Conservation (phyloP, 2,888 invertebrate species). For the Eupithecia vulgata region DNA sequence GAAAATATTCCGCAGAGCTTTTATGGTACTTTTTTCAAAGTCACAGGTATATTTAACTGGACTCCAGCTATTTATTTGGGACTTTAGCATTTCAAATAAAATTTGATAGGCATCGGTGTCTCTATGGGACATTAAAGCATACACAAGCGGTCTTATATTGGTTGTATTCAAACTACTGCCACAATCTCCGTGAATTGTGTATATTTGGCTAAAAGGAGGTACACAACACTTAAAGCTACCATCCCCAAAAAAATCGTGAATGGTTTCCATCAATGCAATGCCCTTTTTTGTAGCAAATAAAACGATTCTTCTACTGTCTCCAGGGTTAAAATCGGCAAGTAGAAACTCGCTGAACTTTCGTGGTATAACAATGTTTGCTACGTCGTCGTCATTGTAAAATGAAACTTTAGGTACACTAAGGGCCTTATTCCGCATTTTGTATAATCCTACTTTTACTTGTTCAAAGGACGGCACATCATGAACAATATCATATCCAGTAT, state of each 20-base stretch:
- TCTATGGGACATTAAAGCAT: constrained; percentile 23
- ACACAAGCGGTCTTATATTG: constrained; percentile 22
- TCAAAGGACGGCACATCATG: neutral
- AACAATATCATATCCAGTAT: constrained; percentile 4
- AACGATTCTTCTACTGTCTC: neutral
- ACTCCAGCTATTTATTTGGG: constrained; percentile 19
- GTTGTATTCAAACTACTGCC: constrained; percentile 18
- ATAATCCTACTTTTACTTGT: constrained; percentile 4
- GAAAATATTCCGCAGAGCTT: constrained; percentile 4
- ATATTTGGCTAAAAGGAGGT: constrained; percentile 30
- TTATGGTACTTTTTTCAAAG: constrained; percentile 12
- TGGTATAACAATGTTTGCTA: neutral
- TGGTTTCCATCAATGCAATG: constrained; percentile 4
- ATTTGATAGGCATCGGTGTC: constrained; percentile 16
- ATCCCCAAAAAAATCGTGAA: constrained; percentile 10
- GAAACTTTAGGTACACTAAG: constrained; percentile 2
- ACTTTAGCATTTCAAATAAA: constrained; percentile 22
- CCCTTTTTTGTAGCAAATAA: constrained; percentile 2
- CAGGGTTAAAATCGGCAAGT: constrained; percentile 1
- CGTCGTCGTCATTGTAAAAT: constrained; percentile 4
- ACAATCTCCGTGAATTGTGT: constrained; percentile 14
- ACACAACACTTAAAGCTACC: constrained; percentile 8
- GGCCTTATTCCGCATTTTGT: constrained; percentile 1
- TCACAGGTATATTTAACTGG: constrained; percentile 19
- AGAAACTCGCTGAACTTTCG: constrained; percentile 1